Conservation (phyloP, 2,888 invertebrate species). For the Eilema griseolum region DNA sequence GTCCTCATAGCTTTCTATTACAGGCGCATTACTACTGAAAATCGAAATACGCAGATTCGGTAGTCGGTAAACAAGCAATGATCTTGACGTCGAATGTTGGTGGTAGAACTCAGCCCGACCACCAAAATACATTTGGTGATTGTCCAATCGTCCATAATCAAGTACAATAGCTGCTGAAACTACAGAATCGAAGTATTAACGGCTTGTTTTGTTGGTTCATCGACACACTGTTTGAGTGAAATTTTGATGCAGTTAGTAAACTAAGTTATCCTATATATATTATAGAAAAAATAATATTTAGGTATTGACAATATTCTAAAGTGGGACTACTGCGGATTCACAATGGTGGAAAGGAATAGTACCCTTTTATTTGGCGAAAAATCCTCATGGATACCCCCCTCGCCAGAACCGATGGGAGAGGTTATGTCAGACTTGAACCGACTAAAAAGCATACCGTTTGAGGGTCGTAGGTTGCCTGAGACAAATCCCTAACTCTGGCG, state of each 20-base stretch:
- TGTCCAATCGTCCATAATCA: constrained; percentile 31
- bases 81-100: constrained; percentile 28
- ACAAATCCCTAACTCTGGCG: too few species aligned
- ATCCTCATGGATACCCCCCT: too few species aligned
- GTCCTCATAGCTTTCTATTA: not conserved
- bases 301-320: not conserved
- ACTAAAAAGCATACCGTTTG: too few species aligned
- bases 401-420: too few species aligned
- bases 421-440: too few species aligned
- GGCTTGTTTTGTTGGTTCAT: constrained; percentile 15
- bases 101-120: constrained; percentile 24
- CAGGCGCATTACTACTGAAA: too few species aligned
- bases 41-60: too few species aligned
- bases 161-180: not conserved
- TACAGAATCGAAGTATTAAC: constrained; percentile 5
- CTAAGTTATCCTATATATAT: not conserved
- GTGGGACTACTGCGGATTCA: not conserved
- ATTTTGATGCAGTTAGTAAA: not conserved
- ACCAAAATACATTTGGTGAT: constrained; percentile 34
- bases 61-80: constrained; percentile 41
- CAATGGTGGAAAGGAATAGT: not conserved
- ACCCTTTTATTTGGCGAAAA: too few species aligned
- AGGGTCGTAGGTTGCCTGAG: too few species aligned
- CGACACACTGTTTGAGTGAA: not conserved
- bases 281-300: not conserved